Conservation (phyloP, 2,113 vertebrate genomes). For the Sitta europaea region DNA sequence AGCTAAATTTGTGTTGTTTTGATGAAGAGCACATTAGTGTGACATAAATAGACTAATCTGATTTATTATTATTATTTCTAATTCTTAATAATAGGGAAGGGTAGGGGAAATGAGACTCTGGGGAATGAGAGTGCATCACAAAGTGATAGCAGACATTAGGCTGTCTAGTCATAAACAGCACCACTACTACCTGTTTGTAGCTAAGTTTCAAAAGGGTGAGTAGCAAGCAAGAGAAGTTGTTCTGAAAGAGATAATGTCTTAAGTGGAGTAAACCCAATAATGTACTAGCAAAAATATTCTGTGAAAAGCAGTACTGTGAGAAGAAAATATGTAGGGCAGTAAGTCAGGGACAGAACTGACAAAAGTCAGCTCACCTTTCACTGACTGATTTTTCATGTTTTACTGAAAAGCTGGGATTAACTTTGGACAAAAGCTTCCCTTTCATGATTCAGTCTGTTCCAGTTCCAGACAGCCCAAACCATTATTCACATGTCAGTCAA, state of each 20-base stretch:
- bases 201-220: neutral
- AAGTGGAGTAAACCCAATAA: neutral
- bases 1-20: conserved; percentile 67
- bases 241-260: neutral
- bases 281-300: neutral
- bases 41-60: conserved; percentile 67
- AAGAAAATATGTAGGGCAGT: neutral
- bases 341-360: neutral
- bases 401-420: conserved; percentile 20
- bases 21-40: conserved; percentile 57
- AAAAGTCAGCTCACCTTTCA: neutral
- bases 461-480: neutral
- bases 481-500: neutral
- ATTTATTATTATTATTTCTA: conserved; percentile 69
- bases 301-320: neutral
- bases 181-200: neutral
- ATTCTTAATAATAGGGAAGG: conserved; percentile 58
- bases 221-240: neutral
- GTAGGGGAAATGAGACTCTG: conserved; percentile 36
- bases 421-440: neutral
- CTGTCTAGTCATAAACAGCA: neutral
- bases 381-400: neutral
- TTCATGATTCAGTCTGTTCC: neutral
- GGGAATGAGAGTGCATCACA: conserved; percentile 26
- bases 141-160: conserved; percentile 10